These are phyloP conservation scores for Laticauda laticaudata DNA, from an alignment of 2,113 vertebrate genomes.

Conservation along the genomic window DNA sequence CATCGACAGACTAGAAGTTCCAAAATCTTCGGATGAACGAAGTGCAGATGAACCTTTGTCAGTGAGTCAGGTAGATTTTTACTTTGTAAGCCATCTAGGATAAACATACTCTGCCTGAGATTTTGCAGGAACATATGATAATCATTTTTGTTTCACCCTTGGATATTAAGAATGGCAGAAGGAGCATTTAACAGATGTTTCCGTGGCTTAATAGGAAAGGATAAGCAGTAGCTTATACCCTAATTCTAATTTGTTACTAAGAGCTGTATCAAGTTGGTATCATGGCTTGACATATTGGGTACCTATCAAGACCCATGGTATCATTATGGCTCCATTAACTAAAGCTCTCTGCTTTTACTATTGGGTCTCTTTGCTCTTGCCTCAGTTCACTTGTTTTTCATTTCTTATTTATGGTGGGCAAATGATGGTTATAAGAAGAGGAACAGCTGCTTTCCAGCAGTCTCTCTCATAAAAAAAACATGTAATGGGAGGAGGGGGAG, in stretches of 20 bases:
- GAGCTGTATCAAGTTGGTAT: not conserved
- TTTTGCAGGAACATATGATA: not conserved
- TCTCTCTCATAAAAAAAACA: not conserved
- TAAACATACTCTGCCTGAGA: constrained; percentile 47
- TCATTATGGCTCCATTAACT: too few relatives aligned
- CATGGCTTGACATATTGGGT: not conserved
- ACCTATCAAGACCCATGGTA: not conserved
- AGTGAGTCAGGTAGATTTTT: constrained; percentile 89
- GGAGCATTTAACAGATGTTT: constrained; percentile 10
- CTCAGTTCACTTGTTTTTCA: not conserved
- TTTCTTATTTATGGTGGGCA: not conserved
- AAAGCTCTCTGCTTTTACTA: not conserved
- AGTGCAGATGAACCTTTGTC: constrained; percentile 92
- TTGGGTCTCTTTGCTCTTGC: not conserved
- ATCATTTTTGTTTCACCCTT: not conserved
- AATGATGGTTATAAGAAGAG: not conserved
- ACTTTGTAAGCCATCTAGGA: constrained; percentile 69
- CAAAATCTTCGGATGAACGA: constrained; percentile 86
- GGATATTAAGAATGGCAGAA: not conserved
- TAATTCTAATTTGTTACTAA: not conserved
- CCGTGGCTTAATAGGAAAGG: not conserved
- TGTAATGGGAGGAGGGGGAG: not conserved
- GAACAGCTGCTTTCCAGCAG: not conserved
- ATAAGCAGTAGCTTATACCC: not conserved
- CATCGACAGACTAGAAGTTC: constrained; percentile 95